A percentile compares a stretch with the other conserved stretches of the same genome.
Conservation (phyloP, 2,113 vertebrate genomes). For the Athene noctua region DNA sequence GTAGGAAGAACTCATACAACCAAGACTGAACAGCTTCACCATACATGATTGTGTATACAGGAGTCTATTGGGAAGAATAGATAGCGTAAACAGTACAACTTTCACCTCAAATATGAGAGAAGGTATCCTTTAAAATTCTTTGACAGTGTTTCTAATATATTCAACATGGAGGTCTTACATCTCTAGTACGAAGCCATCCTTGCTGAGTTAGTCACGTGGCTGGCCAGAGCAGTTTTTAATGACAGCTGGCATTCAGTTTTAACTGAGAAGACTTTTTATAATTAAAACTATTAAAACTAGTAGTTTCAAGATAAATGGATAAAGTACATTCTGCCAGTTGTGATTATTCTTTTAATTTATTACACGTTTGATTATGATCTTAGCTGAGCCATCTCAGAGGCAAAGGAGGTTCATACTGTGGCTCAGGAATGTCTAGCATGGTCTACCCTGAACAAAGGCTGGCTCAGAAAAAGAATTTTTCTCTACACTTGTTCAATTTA, state of each 20-base stretch:
- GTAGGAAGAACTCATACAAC: background rate
- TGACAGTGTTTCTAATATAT: background rate
- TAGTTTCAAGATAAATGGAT: background rate
- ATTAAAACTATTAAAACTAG: background rate
- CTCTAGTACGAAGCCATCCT: background rate
- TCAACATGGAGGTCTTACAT: background rate
- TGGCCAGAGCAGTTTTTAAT: background rate
- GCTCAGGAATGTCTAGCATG: accelerated
- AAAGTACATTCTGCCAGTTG: background rate
- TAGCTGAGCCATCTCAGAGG: background rate
- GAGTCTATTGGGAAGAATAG: background rate
- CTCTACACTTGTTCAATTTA: background rate
- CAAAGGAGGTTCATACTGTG: background rate
- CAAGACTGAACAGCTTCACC: background rate
- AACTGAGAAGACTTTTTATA: background rate
- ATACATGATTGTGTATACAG: accelerated
- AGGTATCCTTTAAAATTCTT: background rate
- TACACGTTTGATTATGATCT: background rate
- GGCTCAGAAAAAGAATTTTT: background rate
- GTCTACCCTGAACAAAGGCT: background rate
- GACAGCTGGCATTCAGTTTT: background rate
- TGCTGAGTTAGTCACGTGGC: background rate
- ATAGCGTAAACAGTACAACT: background rate
- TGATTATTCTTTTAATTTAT: background rate
- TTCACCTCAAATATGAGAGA: background rate